Evolutionary conservation across 1,140 invertebrate genomes (phyloP).

Genomic region (Trichonephila inaurata): DNA sequence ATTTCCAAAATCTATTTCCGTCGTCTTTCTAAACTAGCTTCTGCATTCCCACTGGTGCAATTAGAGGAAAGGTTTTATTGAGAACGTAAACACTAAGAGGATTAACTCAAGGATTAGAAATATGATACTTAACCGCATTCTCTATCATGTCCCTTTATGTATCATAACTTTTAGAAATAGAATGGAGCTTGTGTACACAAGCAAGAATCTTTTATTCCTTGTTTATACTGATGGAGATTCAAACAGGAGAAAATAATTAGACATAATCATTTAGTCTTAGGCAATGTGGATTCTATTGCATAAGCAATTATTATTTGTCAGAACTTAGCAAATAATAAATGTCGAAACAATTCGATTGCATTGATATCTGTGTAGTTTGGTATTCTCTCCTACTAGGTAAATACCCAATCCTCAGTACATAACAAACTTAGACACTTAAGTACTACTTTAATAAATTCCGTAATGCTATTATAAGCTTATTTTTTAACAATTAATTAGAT

Average conservation of each 20-base stretch:
- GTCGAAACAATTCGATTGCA: too few relatives aligned
- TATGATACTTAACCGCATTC: background rate
- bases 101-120: constrained; percentile 35
- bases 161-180: background rate
- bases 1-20: background rate
- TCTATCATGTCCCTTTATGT: background rate
- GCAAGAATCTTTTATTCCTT: background rate
- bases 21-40: background rate
- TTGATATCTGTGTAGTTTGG: too few relatives aligned
- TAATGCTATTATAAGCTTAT: too few relatives aligned
- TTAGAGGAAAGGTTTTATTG: constrained; percentile 46
- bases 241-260: background rate
- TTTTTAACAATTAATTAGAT: too few relatives aligned
- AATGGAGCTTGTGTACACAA: background rate
- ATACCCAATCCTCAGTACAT: too few relatives aligned
- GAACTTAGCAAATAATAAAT: too few relatives aligned
- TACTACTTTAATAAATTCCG: too few relatives aligned
- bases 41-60: background rate
- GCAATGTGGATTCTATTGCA: background rate
- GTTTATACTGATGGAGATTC: background rate
- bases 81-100: constrained; percentile 31
- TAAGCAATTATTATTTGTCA: too few relatives aligned
- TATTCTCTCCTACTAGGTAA: too few relatives aligned
- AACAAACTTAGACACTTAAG: too few relatives aligned
- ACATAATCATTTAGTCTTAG: too few relatives aligned